Evolutionary conservation across 2,797 vertebrate species (phyloP), one percentile per base, ranked within the genome.

Genomic region (Poecilia gillii): DNA sequence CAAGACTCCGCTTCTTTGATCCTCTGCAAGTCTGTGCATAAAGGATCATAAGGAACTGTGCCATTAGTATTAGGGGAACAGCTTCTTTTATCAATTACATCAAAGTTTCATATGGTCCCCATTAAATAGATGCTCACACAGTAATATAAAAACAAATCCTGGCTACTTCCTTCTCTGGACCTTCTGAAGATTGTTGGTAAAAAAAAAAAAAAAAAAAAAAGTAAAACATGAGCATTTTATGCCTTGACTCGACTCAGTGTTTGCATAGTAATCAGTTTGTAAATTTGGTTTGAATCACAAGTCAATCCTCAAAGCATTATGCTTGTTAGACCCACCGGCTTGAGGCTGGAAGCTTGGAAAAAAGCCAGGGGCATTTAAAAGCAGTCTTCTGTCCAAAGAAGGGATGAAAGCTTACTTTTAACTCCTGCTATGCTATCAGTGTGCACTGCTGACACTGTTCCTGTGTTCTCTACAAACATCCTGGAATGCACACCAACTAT

Each of bases 21-120:
- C 95, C 89, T 90, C 91, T 85, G 94, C 92, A 93, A 93, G 92
- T 88, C 92, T 94, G 84, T 95, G 94, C 92, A 96, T 96, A 95
- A 95, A 96, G 94, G 95, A 96, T 96, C 94, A 96, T 95, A 96
- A 95, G 93, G 93, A 96, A 95, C 92, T 93, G 89, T 94, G 92
- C 92, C 90, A 96, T 96, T 95, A 95, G 93, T 91, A 93, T 94
- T 92, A 94, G 82, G 85, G 86, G 90, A 96, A 94, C 91, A 91
- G 90, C 89, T 93, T 94, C 93, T 96, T 96, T 95, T 95, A 95
- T 96, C 94, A 95, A 94, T 95, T 92, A 93, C 93, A 95, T 96
- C 94, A 96, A 96, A 96, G 94, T 94, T 91, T 95, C 78, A 90
- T 89, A 88, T 90, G 84, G 90, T 91, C 87, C 90, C 91, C 86